Evolutionary conservation across 2,888 invertebrate species (phyloP).

Genomic region (Lasioglossum villosulum): DNA sequence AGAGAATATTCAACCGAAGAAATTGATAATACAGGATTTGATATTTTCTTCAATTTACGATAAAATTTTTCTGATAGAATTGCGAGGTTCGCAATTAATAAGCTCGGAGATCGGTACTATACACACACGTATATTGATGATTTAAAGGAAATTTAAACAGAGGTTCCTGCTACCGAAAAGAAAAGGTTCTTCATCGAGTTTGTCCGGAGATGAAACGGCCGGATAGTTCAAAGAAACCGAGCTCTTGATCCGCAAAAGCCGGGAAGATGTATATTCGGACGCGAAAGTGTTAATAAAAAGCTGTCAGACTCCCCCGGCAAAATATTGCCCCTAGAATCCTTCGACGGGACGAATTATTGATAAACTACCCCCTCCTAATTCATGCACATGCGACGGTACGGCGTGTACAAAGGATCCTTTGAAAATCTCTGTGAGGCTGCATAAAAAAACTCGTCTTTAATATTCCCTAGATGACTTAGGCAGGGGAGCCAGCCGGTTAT

Average conservation of each 20-base stretch:
- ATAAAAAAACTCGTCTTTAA: constrained; percentile 40
- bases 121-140: background rate
- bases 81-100: background rate
- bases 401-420: constrained; percentile 26
- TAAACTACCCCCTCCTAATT: constrained; percentile 26
- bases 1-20: too few species aligned
- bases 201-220: background rate
- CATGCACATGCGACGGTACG: constrained; percentile 1
- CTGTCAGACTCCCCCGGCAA: background rate
- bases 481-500: constrained; percentile 59
- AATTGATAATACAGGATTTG: too few species aligned
- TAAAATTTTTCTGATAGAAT: background rate
- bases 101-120: background rate
- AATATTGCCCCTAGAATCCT: constrained; percentile 11
- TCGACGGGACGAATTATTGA: constrained; percentile 20
- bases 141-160: background rate
- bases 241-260: background rate
- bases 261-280: constrained; percentile 15
- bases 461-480: constrained; percentile 28
- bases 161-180: background rate
- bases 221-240: background rate
- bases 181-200: background rate
- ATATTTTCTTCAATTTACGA: background rate
- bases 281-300: constrained; percentile 29
- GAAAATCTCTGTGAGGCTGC: constrained; percentile 41